These are phyloP conservation scores for Byasa hedistus DNA, from an alignment of 2,888 invertebrate species.

Conservation along the genomic window DNA sequence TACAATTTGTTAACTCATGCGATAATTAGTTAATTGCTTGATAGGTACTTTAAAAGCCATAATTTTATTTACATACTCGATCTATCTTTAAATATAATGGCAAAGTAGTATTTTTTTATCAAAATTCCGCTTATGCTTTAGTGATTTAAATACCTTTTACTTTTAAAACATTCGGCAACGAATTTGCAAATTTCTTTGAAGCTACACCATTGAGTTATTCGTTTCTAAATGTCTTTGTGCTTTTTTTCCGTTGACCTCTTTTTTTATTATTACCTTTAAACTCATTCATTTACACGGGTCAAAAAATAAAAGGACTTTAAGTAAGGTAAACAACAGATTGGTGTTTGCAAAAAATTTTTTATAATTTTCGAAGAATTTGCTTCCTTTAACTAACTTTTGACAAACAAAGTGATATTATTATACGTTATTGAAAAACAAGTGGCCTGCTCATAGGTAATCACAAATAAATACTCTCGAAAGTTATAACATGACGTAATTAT, in stretches of 20 bases:
- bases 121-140: neutral
- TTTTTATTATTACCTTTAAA: conserved; percentile 21
- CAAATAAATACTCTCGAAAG: too few species aligned
- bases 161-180: neutral
- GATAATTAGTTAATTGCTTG: neutral
- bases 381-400: too few species aligned
- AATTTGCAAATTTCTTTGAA: conserved; percentile 6
- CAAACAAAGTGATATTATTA: too few species aligned
- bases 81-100: too few species aligned
- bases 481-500: too few species aligned
- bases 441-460: too few species aligned
- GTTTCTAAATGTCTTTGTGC: neutral
- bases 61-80: neutral
- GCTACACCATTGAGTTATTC: neutral
- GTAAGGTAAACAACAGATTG: neutral
- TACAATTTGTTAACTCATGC: neutral
- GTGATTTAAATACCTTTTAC: too few species aligned
- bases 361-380: too few species aligned
- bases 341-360: too few species aligned
- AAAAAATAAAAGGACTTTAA: conserved; percentile 35
- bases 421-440: too few species aligned
- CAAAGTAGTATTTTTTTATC: neutral
- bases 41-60: neutral
- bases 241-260: conserved; percentile 16
- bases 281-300: conserved; percentile 34